Evolutionary conservation across 2,888 invertebrate genomes (phyloP).

Genomic region (Stenodema calcarata): DNA sequence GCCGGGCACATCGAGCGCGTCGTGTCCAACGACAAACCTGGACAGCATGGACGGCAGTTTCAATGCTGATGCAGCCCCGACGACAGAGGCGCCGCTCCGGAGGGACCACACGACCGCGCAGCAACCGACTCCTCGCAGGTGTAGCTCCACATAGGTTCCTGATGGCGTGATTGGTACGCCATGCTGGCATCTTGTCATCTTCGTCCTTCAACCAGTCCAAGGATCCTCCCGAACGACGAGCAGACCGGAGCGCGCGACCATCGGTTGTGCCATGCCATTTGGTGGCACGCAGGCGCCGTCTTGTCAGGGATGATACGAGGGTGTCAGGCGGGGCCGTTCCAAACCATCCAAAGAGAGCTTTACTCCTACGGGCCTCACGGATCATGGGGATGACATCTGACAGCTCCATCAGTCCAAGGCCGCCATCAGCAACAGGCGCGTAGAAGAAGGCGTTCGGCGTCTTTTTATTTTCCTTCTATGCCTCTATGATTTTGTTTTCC

Average conservation of each 20-base stretch:
- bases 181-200: neutral
- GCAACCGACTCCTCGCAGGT: conserved; percentile 58
- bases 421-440: neutral
- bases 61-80: conserved; percentile 60
- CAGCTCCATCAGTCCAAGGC: neutral
- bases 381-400: neutral
- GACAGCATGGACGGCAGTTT: conserved; percentile 57
- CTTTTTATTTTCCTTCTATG: too few relatives aligned
- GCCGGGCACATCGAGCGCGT: too few relatives aligned
- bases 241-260: neutral
- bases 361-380: too few relatives aligned
- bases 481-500: too few relatives aligned
- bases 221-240: neutral
- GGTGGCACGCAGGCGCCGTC: too few relatives aligned
- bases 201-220: neutral
- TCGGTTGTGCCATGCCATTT: neutral
- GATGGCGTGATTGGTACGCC: neutral
- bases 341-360: too few relatives aligned
- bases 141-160: conserved; percentile 59
- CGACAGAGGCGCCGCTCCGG: conserved; percentile 56
- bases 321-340: too few relatives aligned
- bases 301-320: too few relatives aligned
- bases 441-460: neutral
- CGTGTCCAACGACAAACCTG: conserved; percentile 60
- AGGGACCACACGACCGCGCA: conserved; percentile 57